Base-by-base conservation (phyloP, 2,888 invertebrate species). In the Drosophila testacea region DNA sequence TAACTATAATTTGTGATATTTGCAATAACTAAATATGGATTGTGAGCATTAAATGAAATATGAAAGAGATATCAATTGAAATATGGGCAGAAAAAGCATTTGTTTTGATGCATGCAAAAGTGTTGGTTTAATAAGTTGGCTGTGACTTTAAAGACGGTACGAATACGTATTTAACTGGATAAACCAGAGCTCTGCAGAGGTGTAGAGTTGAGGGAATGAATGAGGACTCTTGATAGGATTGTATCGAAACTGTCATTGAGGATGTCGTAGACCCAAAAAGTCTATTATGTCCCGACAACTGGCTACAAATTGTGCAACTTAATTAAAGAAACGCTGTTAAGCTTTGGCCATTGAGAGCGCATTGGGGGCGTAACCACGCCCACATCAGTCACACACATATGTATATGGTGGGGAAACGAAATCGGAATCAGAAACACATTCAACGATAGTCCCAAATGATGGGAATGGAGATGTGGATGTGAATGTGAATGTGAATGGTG, bases 241-340 rank as follows among this genome's bases (percentile, higher is more conserved):
- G 56, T 28, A 56, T 59, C 22, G 28, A 39, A 46, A 61, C 47
- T 73, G 74, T 52, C 59, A 59, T 10, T 36, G 65, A 16, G 39
- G 44, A 44, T 39, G 59, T 44, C 41, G n/a, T 34, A 10, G 7
- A 63, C 63, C 63, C 63, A 44, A 61, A 75, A 68, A 64, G 78
- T 68, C 63, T 77, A 77, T 77, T 75, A 77, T 73, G 73, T 34
- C 56, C 60, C 63, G 77, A 67, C 83, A 85, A 83, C 83, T 73
- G 88, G 79, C 86, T 76, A 85, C 88, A 83, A 83, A 88, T 88
- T 85, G 88, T 83, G 68, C 76, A 83, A 88, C 86, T 88, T 88
- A 83, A 83, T 83, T 83, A 83, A 83, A 83, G 83, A 83, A 83
- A 74, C 86, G 78, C 76, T 85, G 83, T 88, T 81, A 83, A 78